These are phyloP conservation scores for Phycodurus eques DNA, from an alignment of 2,113 vertebrate genomes.

Conservation along the genomic window DNA sequence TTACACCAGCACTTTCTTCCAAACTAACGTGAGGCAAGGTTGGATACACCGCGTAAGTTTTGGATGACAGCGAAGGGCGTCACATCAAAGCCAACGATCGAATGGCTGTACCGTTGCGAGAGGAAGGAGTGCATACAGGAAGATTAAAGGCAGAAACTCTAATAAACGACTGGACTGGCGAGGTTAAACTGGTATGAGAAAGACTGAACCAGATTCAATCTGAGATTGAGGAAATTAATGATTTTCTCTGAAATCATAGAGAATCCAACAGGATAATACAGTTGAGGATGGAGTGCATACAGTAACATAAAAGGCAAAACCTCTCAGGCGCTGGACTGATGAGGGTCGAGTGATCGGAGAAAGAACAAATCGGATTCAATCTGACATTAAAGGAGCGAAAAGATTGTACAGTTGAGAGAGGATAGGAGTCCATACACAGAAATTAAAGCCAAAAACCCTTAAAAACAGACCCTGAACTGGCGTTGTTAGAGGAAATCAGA, in stretches of 20 bases:
- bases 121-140: background rate
- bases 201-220: background rate
- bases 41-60: background rate
- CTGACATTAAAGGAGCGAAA: too few species aligned
- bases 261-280: background rate
- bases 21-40: slow-evolving; percentile 10
- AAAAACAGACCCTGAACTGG: too few species aligned
- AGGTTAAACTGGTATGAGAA: background rate
- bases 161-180: background rate
- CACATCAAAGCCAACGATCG: background rate
- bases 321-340: too few species aligned
- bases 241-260: background rate
- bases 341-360: too few species aligned
- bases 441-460: background rate
- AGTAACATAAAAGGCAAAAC: background rate
- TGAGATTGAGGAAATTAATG: too few species aligned
- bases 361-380: too few species aligned
- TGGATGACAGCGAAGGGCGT: background rate
- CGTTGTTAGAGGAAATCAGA: too few species aligned
- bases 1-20: slow-evolving; percentile 18
- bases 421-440: background rate
- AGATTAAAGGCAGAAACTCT: background rate
- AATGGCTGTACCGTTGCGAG: background rate
- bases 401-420: background rate
- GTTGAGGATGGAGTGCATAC: background rate